Conservation (phyloP, 2,113 vertebrate genomes). For the Gracilinanus agilis region DNA sequence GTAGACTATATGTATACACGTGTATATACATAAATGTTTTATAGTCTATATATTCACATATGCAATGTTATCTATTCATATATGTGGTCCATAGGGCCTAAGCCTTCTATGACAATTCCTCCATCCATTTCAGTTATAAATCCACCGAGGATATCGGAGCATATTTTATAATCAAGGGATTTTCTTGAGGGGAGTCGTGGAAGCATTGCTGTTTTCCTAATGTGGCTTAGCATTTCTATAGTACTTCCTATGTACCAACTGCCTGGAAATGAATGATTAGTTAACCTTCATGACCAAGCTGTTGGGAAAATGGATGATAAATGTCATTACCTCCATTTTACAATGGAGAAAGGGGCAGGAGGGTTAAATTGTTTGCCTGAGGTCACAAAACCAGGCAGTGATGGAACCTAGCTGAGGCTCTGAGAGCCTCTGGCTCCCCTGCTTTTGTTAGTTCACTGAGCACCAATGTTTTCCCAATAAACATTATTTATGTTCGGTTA, state of each 20-base stretch:
- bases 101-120: slow-evolving; percentile 18
- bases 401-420: not conserved
- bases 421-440: not conserved
- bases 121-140: not conserved
- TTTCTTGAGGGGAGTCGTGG: slow-evolving; percentile 26
- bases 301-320: not conserved
- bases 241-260: slow-evolving; percentile 25
- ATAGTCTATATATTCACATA: not conserved
- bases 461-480: slow-evolving; percentile 22
- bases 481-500: slow-evolving; percentile 9
- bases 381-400: slow-evolving; percentile 31
- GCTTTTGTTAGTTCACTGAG: slow-evolving; percentile 18
- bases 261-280: slow-evolving; percentile 50
- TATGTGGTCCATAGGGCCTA: not conserved
- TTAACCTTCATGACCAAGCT: slow-evolving; percentile 45
- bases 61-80: not conserved
- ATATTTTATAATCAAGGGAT: not conserved
- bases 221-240: slow-evolving; percentile 20
- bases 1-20: too few species aligned
- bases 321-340: slow-evolving; percentile 1
- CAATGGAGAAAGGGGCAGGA: slow-evolving; percentile 25
- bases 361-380: slow-evolving; percentile 35
- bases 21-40: too few species aligned
- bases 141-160: not conserved
- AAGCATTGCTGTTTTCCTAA: slow-evolving; percentile 17